Evolutionary conservation across 2,113 vertebrate species (phyloP).

Genomic region (Nyctibius bracteatus): DNA sequence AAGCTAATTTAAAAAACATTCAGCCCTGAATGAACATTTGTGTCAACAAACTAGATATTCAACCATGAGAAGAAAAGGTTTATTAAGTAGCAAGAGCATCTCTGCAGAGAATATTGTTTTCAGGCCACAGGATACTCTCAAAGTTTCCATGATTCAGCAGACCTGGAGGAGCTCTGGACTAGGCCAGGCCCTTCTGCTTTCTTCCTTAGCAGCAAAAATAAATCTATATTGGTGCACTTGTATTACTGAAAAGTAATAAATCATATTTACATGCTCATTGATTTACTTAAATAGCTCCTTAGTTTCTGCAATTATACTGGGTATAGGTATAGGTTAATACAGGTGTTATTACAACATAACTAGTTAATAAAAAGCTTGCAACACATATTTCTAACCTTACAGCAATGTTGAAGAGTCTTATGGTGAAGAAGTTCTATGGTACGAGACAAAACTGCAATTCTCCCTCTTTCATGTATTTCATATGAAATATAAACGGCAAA

Average conservation of each 20-base stretch:
- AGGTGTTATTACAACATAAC: not conserved
- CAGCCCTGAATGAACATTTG: not conserved
- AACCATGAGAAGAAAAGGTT: not conserved
- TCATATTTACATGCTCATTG: not conserved
- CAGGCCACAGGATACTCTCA: not conserved
- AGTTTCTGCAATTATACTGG: not conserved
- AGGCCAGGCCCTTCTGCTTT: not conserved
- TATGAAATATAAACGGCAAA: not conserved
- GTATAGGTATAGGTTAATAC: not conserved
- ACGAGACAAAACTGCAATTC: not conserved
- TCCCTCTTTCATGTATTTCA: not conserved
- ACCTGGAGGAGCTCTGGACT: not conserved
- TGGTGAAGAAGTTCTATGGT: not conserved
- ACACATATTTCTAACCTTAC: not conserved
- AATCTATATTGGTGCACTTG: not conserved
- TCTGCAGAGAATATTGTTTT: not conserved
- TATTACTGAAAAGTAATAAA: not conserved
- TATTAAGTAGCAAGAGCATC: not conserved
- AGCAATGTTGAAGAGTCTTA: not conserved
- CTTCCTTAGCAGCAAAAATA: not conserved
- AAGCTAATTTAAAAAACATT: conserved; percentile 10
- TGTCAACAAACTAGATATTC: not conserved
- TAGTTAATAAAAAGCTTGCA: not conserved
- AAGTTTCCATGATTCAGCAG: not conserved
- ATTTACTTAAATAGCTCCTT: not conserved